Evolutionary conservation across 2,797 vertebrate species (phyloP), one percentile per base, ranked within the genome.

Genomic region (Clamator glandarius): DNA sequence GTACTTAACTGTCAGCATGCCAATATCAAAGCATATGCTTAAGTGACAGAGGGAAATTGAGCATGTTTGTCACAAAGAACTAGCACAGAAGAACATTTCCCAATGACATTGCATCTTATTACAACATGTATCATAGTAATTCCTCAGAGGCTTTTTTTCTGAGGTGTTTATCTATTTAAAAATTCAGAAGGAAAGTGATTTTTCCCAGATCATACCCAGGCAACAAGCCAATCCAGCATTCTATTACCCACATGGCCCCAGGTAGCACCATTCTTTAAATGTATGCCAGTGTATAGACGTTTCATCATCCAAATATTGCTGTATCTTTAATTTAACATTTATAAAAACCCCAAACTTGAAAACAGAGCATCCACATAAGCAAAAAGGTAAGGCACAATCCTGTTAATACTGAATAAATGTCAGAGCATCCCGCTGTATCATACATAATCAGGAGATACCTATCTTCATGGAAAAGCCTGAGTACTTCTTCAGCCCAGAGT

Each of bases 401-500:
- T 76, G 31, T 33, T 87, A 14, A 26, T 24, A 51, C 8, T 33
- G 41, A 84, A 90, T 21, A 35, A 73, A 63, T 76, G 87, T 58
- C 80, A 88, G 58, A 78, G 33, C 42, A 81, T 61, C n/a, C 52
- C 59, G 28, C 18, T 84, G 23, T 9, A 93, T 75, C 80, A 88
- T 63, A 76, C 3, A 17, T 33, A 88, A 81, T 41, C 33, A 87
- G 64, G 42, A 87, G 73, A 73, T 33, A 70, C 25, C 33, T 50
- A 48, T 90, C 63, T 76, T 76, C 63, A 69, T 2, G 1, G 33
- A 51, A 72, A 78, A 64, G 18, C 57, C 82, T 54, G 39, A 58
- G 20, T 89, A 84, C 86, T 92, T 96, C 52, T 96, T 52, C 46
- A 81, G 35, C 48, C 20, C 62, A 90, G 70, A 63, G 48, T 73